Evolutionary conservation across 2,797 vertebrate species (phyloP), one percentile per base, ranked within the genome.

Genomic region (Acanthurus lineatus): DNA sequence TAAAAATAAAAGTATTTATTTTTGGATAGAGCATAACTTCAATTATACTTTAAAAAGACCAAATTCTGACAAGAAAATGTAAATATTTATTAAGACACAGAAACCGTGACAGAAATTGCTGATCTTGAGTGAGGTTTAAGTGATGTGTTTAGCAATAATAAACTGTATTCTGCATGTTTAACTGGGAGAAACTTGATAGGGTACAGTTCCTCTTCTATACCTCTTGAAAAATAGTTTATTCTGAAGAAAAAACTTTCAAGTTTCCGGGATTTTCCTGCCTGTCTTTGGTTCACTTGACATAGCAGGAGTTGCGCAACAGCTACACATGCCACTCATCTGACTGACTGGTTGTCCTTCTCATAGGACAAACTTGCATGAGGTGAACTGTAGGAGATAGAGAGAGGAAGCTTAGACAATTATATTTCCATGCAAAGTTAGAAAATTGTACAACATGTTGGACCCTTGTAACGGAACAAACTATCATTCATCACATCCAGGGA

Each of bases 291-390:
- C 0, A 2, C 7, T 73, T 80, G 64, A 67, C 40, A n/a, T 8
- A 57, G 25, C 1, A 17, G 32, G n/a, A 25, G 64, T 81, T 86
- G 71, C 77, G 40, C 77, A 83, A 85, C 72, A 76, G 15, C 28
- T 15, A 10, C 40, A 65, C 65, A 64, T 76, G 81, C 56, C 58
- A 40, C 52, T 78, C 77, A 82, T 73, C 66, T 64, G 73, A 82
- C 68, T 57, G 17, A 25, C 53, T 32, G 49, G 2, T 15, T 67
- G 62, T 48, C 49, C 54, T 69, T 35, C 40, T 40, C 40, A 40
- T 40, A 40, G 40, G 42, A 60, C 14, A 35, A 5, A 25, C 17
- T 71, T 47, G 10, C 49, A 51, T 40, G 58, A 79, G 44, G 48
- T 54, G 68, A 69, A 16, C 12, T 42, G 19, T 0, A 16, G 3